Evolutionary conservation across 2,888 invertebrate species (phyloP).

Genomic region (Nephrotoma guestfalica): DNA sequence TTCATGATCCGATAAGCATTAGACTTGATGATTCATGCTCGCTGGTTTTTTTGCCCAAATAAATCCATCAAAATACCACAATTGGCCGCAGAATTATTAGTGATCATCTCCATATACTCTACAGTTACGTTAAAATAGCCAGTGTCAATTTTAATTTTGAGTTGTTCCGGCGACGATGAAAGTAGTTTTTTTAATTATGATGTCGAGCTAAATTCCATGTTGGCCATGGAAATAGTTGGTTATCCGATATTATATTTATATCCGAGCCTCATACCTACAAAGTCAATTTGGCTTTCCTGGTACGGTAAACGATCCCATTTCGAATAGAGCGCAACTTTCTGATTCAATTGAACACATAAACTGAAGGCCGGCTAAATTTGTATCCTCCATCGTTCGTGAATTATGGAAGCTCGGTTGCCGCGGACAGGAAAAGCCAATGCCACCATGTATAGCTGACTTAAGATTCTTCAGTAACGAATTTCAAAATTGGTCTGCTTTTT

Average conservation of each 20-base stretch:
- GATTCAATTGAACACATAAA: conserved; percentile 38
- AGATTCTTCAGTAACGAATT: conserved; percentile 36
- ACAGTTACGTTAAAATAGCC: conserved; percentile 95
- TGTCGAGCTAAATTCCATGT: conserved; percentile 69
- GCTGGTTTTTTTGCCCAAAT: conserved; percentile 77
- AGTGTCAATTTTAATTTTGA: conserved; percentile 66
- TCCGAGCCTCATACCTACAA: conserved; percentile 38
- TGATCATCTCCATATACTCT: conserved; percentile 65
- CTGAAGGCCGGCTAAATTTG: conserved; percentile 65
- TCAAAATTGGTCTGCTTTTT: not conserved
- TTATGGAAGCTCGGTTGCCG: conserved; percentile 52
- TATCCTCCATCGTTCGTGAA: conserved; percentile 61
- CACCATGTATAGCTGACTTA: conserved; percentile 42
- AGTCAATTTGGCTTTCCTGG: conserved; percentile 39
- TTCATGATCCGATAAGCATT: conserved; percentile 87
- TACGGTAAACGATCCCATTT: conserved; percentile 47
- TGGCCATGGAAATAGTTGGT: conserved; percentile 44
- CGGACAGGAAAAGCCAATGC: conserved; percentile 56
- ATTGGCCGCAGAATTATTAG: conserved; percentile 54
- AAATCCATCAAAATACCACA: conserved; percentile 85
- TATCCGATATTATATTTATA: conserved; percentile 29
- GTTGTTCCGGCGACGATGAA: conserved; percentile 44
- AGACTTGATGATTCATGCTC: conserved; percentile 72
- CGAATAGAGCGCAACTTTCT: conserved; percentile 35
- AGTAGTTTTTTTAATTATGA: conserved; percentile 53